A percentile compares a stretch with the other conserved stretches of the same genome.
Evolutionary conservation across 2,888 invertebrate genomes (phyloP).

Genomic region (Melanostoma mellinum): DNA sequence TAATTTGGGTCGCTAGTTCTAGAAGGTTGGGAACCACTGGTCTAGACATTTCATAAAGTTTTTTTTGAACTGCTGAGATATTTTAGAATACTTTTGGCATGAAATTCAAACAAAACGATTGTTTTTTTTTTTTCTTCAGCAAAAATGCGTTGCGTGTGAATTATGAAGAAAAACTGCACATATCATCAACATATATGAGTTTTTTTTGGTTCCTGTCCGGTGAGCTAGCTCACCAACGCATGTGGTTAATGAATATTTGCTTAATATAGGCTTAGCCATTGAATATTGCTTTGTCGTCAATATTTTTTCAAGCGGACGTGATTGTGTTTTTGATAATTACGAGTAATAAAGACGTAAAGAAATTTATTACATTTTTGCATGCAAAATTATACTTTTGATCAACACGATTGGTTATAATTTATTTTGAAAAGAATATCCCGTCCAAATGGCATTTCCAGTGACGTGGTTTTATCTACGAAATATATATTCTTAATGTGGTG

Average conservation of each 20-base stretch:
- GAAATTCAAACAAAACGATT: too few relatives aligned
- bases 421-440: slow-evolving; percentile 24
- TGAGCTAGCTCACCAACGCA: background rate
- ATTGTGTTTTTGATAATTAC: slow-evolving; percentile 22
- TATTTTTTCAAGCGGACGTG: slow-evolving; percentile 32
- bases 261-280: slow-evolving; percentile 23
- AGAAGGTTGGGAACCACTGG: too few relatives aligned
- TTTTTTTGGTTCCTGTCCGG: background rate
- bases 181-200: too few relatives aligned
- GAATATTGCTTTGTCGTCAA: slow-evolving; percentile 4
- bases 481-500: background rate
- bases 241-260: slow-evolving; percentile 6
- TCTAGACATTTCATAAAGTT: too few relatives aligned
- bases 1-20: too few relatives aligned
- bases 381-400: background rate
- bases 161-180: too few relatives aligned
- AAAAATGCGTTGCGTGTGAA: too few relatives aligned
- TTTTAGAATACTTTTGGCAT: too few relatives aligned
- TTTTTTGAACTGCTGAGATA: too few relatives aligned
- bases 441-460: slow-evolving; percentile 1
- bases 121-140: too few relatives aligned
- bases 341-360: background rate
- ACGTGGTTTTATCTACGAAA: slow-evolving; percentile 31
- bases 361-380: slow-evolving; percentile 14
- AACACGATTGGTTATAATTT: slow-evolving; percentile 24